Percentiles rank a stretch among this genome's conserved stretches.
These are phyloP conservation scores for Stenichneumon culpator DNA, from an alignment of 2,888 invertebrate species.

Conservation along the genomic window DNA sequence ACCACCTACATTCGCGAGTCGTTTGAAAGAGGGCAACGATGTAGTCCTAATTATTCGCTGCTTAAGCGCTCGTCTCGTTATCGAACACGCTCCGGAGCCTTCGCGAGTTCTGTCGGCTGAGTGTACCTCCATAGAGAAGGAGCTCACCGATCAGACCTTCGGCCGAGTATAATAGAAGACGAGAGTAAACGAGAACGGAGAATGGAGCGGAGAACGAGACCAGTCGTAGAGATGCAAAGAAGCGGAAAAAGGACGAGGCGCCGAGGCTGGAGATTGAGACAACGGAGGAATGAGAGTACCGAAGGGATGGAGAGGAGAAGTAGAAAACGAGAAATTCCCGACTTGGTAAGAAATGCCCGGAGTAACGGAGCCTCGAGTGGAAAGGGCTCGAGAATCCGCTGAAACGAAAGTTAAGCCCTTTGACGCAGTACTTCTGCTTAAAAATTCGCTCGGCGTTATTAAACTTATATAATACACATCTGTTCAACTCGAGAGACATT, in stretches of 20 bases:
- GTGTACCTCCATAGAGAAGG: slow-evolving; percentile 22
- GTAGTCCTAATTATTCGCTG: slow-evolving; percentile 46
- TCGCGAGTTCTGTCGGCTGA: slow-evolving; percentile 1
- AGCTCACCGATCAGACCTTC: slow-evolving; percentile 41
- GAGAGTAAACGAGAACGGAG: background rate
- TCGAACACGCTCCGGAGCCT: slow-evolving; percentile 24
- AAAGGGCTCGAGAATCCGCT: slow-evolving; percentile 57
- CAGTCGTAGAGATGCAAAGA: background rate
- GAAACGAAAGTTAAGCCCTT: slow-evolving; percentile 67
- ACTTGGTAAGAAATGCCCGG: slow-evolving; percentile 28
- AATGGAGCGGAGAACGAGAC: background rate
- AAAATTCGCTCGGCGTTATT: slow-evolving; percentile 74
- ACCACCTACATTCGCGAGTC: slow-evolving; percentile 9
- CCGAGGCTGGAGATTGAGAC: background rate
- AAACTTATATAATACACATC: slow-evolving; percentile 73
- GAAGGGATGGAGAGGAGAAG: slow-evolving; percentile 13
- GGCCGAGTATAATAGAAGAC: slow-evolving; percentile 9
- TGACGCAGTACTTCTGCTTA: slow-evolving; percentile 59
- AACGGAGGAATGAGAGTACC: background rate
- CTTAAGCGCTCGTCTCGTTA: slow-evolving; percentile 34
- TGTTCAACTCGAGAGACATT: slow-evolving; percentile 61
- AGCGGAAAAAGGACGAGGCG: slow-evolving; percentile 9
- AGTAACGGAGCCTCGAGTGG: slow-evolving; percentile 47
- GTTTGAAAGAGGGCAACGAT: slow-evolving; percentile 2
- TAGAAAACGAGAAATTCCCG: slow-evolving; percentile 46